Conservation (phyloP, 2,888 invertebrate species). For the Stenurella melanura region DNA sequence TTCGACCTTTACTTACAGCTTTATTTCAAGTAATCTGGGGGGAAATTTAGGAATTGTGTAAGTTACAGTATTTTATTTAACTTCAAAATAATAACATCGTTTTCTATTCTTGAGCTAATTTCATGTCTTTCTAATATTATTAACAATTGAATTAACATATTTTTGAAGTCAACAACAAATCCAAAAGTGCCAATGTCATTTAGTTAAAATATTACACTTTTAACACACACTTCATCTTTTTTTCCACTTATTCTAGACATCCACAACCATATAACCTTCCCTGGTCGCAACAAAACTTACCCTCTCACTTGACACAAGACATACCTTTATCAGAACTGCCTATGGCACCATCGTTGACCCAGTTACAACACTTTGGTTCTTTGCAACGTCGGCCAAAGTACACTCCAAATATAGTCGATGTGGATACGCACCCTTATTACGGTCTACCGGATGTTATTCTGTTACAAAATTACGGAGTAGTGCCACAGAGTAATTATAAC, state of each 20-base stretch:
- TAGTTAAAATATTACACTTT: slow-evolving; percentile 35
- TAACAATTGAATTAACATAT: background rate
- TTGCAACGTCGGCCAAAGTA: slow-evolving; percentile 54
- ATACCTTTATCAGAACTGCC: slow-evolving; percentile 66
- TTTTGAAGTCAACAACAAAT: slow-evolving; percentile 11
- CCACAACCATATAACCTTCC: slow-evolving; percentile 69
- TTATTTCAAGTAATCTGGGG: too few relatives aligned
- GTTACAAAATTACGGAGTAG: slow-evolving; percentile 63
- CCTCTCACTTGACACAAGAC: slow-evolving; percentile 60
- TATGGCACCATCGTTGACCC: slow-evolving; percentile 13
- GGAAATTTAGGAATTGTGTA: too few relatives aligned
- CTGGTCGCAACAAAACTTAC: slow-evolving; percentile 67
- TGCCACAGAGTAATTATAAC: slow-evolving; percentile 50
- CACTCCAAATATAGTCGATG: slow-evolving; percentile 46
- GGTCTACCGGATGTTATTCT: slow-evolving; percentile 62
- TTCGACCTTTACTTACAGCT: too few relatives aligned
- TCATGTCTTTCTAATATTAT: too few relatives aligned
- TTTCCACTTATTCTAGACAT: slow-evolving; percentile 68
- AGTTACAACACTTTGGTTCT: slow-evolving; percentile 55
- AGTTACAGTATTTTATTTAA: too few relatives aligned
- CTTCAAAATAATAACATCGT: too few relatives aligned
- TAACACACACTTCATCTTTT: slow-evolving; percentile 52
- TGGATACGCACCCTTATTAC: slow-evolving; percentile 54
- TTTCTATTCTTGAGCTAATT: too few relatives aligned
- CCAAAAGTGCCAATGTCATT: slow-evolving; percentile 24